Base-by-base conservation (phyloP, 1,140 invertebrate species). In the Vollenhovia emeryi region DNA sequence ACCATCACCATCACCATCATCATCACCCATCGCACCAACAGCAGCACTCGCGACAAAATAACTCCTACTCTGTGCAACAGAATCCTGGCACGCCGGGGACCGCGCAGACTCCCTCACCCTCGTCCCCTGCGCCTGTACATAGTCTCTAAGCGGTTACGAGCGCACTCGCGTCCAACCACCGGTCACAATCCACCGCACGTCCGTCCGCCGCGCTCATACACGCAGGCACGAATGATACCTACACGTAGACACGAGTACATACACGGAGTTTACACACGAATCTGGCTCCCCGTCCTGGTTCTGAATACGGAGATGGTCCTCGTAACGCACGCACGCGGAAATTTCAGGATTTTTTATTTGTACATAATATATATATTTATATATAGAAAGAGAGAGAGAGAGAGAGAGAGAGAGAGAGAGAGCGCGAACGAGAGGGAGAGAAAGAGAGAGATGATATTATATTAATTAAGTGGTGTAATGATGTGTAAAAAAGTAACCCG, bases 61-160 rank as follows among this genome's bases (percentile, higher is more conserved):
- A 92, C 78, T 92, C 93, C 82, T 94, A 94, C 86, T 87, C 91
- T 60, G 82, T 93, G 13, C 89, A 88, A 87, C 93, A 94, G 40
- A 93, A 93, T 91, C 94, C 94, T 89, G 93, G 92, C 79, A 93
- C 91, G 84, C 94, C 94, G 59, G 93, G 91, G 57, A 91, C 93
- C 85, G 90, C 93, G 84, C 94, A 95, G 87, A 94, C 93, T 86
- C 94, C 94, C 64, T 94, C 93, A 86, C 94, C 94, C 83, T 93
- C 94, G 86, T 95, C 94, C 90, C 94, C 94, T 33, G 92, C 94
- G 91, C 94, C 94, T 95, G 94, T 95, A 95, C 94, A 95, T 95
- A 95, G 93, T 93, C 92, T 95, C 89, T 95, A 93, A 86, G 84
- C 66, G 64, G 66, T 82, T 82, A 82, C 66, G 78, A 71, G 78